Conservation (phyloP, 2,888 invertebrate species). For the Drosophila conformis region DNA sequence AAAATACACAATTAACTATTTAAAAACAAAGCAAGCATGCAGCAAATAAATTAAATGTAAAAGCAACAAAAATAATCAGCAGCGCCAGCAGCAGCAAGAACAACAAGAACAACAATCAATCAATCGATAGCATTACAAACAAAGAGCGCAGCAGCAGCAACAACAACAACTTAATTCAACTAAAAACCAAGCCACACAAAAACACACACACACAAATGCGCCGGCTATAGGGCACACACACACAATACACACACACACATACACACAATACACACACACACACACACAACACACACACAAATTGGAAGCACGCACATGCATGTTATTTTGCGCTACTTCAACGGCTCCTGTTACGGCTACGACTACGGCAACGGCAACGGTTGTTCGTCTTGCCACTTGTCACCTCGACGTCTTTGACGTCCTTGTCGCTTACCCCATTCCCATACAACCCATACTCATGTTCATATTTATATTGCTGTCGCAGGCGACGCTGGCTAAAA, state of each 20-base stretch:
- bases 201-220: constrained; percentile 33
- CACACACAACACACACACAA: constrained; percentile 1
- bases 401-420: constrained; percentile 41
- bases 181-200: constrained; percentile 42
- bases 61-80: constrained; percentile 20
- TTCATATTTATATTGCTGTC: constrained; percentile 36
- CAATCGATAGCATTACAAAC: constrained; percentile 50
- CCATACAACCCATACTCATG: constrained; percentile 21
- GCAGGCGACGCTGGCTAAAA: constrained; percentile 50
- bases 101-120: constrained; percentile 36
- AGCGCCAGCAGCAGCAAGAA: constrained; percentile 18
- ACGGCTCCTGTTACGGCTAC: constrained; percentile 41
- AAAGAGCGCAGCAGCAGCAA: constrained; percentile 39
- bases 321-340: constrained; percentile 27
- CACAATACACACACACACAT: constrained; percentile 1
- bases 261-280: not conserved
- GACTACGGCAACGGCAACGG: constrained; percentile 5
- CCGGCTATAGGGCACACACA: constrained; percentile 34
- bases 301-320: constrained; percentile 41
- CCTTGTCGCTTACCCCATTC: constrained; percentile 34
- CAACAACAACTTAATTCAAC: constrained; percentile 45
- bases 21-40: constrained; percentile 10
- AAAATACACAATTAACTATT: constrained; percentile 9
- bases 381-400: constrained; percentile 45
- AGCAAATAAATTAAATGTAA: constrained; percentile 18